Evolutionary conservation across 2,888 invertebrate genomes (phyloP).

Genomic region (Rotaria sp.): DNA sequence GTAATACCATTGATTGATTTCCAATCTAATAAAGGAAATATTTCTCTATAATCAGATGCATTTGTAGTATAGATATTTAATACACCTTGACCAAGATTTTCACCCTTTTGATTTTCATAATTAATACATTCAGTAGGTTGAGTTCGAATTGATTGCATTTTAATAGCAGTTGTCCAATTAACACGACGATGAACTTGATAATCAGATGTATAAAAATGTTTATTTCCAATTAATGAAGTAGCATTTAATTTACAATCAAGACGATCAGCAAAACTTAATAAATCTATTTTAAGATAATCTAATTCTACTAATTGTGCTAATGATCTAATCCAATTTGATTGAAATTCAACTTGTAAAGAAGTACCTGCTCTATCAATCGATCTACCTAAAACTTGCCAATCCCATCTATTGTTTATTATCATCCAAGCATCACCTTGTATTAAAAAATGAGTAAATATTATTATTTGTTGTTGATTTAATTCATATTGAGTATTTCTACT

Average conservation of each 20-base stretch:
- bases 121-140: not conserved
- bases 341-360: not conserved
- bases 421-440: slow-evolving; percentile 8
- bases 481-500: not conserved
- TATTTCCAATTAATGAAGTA: not conserved
- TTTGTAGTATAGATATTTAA: not conserved
- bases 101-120: not conserved
- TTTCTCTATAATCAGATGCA: not conserved
- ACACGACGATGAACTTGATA: slow-evolving; percentile 11
- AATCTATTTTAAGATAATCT: not conserved
- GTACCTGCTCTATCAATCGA: not conserved
- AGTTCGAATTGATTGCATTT: slow-evolving; percentile 19
- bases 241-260: not conserved
- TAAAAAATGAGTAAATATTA: not conserved
- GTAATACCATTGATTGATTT: slow-evolving; percentile 1
- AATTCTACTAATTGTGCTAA: not conserved
- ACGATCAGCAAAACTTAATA: not conserved
- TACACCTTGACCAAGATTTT: slow-evolving; percentile 16
- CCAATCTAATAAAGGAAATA: slow-evolving; percentile 11
- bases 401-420: not conserved
- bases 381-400: not conserved
- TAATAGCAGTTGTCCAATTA: not conserved
- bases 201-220: slow-evolving; percentile 19
- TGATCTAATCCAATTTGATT: not conserved
- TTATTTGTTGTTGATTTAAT: not conserved